A percentile compares a stretch with the other conserved stretches of the same genome.
phyloP scores from a whole-genome alignment of 2,888 invertebrate genomes.

The Cepaea hortensis region DNA sequence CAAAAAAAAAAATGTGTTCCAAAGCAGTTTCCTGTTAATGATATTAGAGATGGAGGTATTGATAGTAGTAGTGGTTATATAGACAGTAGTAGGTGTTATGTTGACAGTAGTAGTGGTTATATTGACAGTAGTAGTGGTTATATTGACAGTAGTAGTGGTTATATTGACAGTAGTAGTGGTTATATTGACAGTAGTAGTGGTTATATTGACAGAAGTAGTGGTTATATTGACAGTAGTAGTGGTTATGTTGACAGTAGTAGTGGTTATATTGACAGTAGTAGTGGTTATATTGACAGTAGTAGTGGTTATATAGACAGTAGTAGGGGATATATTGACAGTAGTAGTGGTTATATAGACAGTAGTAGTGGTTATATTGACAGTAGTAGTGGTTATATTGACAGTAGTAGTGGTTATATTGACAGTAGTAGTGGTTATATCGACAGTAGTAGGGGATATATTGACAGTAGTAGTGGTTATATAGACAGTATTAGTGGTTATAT shows the following conservation, averaged over 20 bases:
- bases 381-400: too few species aligned
- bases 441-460: too few species aligned
- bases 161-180: too few species aligned
- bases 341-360: background rate
- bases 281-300: background rate
- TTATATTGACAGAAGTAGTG: background rate
- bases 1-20: too few species aligned
- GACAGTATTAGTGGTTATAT: background rate
- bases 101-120: too few species aligned
- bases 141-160: too few species aligned
- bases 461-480: background rate
- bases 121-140: too few species aligned
- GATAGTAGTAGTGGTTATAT: background rate
- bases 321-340: background rate
- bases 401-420: too few species aligned
- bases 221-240: background rate
- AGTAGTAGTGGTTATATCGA: too few species aligned
- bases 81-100: background rate
- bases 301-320: background rate
- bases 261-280: background rate
- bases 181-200: too few species aligned
- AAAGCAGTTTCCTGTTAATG: too few species aligned
- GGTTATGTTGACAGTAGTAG: background rate
- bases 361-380: too few species aligned
- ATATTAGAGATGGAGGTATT: background rate